Evolutionary conservation across 2,113 vertebrate species (phyloP).

Genomic region (Perca flavescens): DNA sequence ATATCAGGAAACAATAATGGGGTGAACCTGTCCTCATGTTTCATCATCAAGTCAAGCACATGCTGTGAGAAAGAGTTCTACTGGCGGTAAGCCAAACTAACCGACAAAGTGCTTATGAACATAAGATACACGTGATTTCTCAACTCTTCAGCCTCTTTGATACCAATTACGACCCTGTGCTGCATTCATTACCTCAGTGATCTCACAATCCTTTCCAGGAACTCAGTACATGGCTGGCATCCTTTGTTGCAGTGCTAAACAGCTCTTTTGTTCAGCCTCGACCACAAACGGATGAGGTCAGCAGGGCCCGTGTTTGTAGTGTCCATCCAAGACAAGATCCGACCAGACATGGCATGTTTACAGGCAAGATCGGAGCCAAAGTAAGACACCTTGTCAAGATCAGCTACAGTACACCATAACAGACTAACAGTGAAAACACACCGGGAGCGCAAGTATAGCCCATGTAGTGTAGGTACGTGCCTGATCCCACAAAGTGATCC

Average conservation of each 20-base stretch:
- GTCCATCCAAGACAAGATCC: constrained; percentile 35
- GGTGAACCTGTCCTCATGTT: constrained; percentile 9
- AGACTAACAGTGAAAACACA: background rate
- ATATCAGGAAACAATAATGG: background rate
- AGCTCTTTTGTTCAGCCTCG: constrained; percentile 64
- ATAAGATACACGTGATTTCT: background rate
- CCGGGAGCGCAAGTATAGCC: too few relatives aligned
- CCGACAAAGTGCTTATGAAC: background rate
- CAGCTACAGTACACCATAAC: constrained; percentile 1
- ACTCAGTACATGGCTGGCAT: constrained; percentile 13
- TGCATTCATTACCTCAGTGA: constrained; percentile 32
- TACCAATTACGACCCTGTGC: background rate
- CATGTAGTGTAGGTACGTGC: too few relatives aligned
- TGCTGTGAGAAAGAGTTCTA: constrained; percentile 1
- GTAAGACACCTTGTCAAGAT: constrained; percentile 29
- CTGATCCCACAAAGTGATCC: too few relatives aligned
- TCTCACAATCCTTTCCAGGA: constrained; percentile 43
- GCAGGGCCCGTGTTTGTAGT: constrained; percentile 58
- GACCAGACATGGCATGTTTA: constrained; percentile 45
- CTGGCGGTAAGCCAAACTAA: constrained; percentile 17
- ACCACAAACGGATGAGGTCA: constrained; percentile 67
- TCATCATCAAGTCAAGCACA: constrained; percentile 14
- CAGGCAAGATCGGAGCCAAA: constrained; percentile 29
- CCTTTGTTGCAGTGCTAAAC: constrained; percentile 59
- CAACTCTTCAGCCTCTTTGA: constrained; percentile 1